Evolutionary conservation across 2,888 invertebrate genomes (phyloP).

Genomic region (Stenotaenia linearis): DNA sequence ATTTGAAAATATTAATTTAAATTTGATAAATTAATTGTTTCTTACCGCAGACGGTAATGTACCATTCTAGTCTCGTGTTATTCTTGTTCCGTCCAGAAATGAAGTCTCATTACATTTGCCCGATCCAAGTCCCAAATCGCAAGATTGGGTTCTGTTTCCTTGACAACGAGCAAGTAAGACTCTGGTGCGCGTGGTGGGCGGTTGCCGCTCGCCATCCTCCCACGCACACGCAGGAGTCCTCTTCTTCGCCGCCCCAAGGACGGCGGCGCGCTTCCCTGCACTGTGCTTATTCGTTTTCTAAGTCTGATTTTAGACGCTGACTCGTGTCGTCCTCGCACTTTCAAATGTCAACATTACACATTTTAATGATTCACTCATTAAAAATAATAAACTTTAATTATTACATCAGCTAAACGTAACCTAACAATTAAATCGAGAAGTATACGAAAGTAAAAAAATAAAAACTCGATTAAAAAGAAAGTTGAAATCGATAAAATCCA

Average conservation of each 20-base stretch:
- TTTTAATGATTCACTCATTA: neutral
- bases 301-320: neutral
- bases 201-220: conserved; percentile 19
- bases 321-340: neutral
- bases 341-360: neutral
- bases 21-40: neutral
- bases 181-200: neutral
- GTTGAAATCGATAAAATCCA: neutral
- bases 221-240: conserved; percentile 10
- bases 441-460: neutral
- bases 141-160: neutral
- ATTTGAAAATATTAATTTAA: neutral
- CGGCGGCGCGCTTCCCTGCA: conserved; percentile 21
- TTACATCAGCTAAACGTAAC: neutral
- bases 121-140: neutral
- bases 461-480: neutral
- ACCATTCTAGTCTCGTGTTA: neutral
- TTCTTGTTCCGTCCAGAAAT: neutral
- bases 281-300: neutral
- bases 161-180: conserved; percentile 26
- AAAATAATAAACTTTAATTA: neutral
- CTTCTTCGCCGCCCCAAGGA: conserved; percentile 24
- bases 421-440: neutral
- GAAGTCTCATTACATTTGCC: neutral
- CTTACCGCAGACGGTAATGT: neutral